These are phyloP conservation scores for Isotomurus palustris DNA, from an alignment of 2,888 invertebrate genomes.

Conservation along the genomic window DNA sequence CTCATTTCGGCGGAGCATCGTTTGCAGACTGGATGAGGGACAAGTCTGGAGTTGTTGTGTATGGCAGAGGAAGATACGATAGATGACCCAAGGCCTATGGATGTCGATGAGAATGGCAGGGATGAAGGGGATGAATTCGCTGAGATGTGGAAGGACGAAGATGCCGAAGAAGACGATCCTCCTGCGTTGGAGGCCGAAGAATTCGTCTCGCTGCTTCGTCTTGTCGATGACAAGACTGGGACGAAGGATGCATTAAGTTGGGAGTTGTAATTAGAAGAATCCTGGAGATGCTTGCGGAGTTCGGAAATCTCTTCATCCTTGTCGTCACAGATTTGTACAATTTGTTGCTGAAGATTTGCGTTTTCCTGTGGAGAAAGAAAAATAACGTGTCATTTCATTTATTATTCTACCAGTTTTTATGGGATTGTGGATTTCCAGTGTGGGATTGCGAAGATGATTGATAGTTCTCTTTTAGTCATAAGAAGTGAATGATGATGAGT, in stretches of 20 bases:
- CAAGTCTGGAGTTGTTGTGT: slow-evolving; percentile 5
- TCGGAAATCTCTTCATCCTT: slow-evolving; percentile 64
- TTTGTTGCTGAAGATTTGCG: slow-evolving; percentile 64
- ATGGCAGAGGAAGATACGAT: not conserved
- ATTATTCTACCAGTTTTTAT: too few species aligned
- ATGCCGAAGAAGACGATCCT: not conserved
- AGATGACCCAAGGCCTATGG: not conserved
- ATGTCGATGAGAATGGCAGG: slow-evolving; percentile 4
- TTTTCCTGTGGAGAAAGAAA: slow-evolving; percentile 60
- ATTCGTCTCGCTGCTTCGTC: slow-evolving; percentile 17
- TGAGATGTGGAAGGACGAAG: slow-evolving; percentile 1
- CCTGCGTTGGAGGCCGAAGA: slow-evolving; percentile 7
- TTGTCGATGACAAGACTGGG: slow-evolving; percentile 24
- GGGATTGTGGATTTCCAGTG: too few species aligned
- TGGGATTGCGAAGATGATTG: too few species aligned
- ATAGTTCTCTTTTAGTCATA: too few species aligned
- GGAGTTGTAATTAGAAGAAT: slow-evolving; percentile 33
- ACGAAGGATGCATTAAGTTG: slow-evolving; percentile 26
- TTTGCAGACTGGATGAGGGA: slow-evolving; percentile 30
- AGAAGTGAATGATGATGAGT: too few species aligned
- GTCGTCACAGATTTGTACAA: slow-evolving; percentile 59
- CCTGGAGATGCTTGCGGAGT: slow-evolving; percentile 37
- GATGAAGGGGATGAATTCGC: not conserved
- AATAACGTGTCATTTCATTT: too few species aligned
- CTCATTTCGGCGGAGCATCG: slow-evolving; percentile 43